A percentile compares a stretch with the other conserved stretches of the same genome.
Conservation (phyloP, 2,797 vertebrate genomes). For the Brachyalestes nurse region DNA sequence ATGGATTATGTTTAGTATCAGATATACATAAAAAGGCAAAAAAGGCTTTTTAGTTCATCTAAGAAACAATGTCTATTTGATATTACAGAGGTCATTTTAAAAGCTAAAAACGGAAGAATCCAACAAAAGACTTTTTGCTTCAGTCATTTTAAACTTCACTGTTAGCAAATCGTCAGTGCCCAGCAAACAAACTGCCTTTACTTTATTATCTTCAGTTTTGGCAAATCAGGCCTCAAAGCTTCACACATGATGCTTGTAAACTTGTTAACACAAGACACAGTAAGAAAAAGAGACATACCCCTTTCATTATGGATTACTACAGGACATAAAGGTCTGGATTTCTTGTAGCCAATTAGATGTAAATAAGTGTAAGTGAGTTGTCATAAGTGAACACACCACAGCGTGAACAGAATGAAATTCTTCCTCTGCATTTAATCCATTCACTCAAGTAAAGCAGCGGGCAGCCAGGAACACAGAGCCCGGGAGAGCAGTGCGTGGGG, state of each 20-base stretch:
- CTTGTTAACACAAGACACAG: conserved; percentile 21
- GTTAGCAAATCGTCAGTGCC: neutral
- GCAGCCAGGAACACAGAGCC: too few relatives aligned
- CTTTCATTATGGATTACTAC: conserved; percentile 15
- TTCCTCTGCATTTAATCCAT: too few relatives aligned
- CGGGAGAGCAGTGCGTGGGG: too few relatives aligned
- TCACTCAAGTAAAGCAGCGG: too few relatives aligned
- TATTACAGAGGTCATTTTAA: too few relatives aligned
- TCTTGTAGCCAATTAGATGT: neutral
- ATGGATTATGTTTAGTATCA: neutral
- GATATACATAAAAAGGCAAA: neutral
- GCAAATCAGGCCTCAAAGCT: conserved; percentile 2
- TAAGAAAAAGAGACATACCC: conserved; percentile 11
- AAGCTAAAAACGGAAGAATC: too few relatives aligned
- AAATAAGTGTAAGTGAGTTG: neutral
- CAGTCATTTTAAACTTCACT: neutral
- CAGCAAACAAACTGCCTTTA: neutral
- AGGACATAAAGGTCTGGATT: neutral
- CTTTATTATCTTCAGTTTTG: conserved; percentile 1
- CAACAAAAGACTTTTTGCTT: neutral
- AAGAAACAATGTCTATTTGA: too few relatives aligned
- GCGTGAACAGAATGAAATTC: too few relatives aligned
- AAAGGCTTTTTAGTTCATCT: neutral
- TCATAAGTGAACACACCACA: too few relatives aligned
- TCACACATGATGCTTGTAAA: conserved; percentile 1